Evolutionary conservation across 2,888 invertebrate species (phyloP).

Genomic region (Tetramorium bicarinatum): DNA sequence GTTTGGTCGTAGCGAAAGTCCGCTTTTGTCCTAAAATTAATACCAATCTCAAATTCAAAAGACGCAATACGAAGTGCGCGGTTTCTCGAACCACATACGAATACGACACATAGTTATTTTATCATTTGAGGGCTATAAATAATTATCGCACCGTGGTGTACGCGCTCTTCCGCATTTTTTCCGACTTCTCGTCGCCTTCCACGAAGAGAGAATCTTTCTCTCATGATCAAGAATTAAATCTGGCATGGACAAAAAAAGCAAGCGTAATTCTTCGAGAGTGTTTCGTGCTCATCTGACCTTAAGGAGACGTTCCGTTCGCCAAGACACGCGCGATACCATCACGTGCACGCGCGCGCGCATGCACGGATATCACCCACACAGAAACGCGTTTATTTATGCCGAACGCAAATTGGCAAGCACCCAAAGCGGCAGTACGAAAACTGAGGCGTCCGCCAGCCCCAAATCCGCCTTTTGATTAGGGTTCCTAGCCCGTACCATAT

Average conservation of each 20-base stretch:
- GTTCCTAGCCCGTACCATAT: constrained; percentile 62
- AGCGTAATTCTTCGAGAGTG: constrained; percentile 34
- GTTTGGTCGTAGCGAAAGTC: background rate
- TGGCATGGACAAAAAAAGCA: constrained; percentile 6
- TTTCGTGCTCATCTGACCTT: constrained; percentile 52
- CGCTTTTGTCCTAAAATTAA: background rate
- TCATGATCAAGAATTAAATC: constrained; percentile 39
- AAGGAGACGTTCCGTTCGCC: constrained; percentile 50
- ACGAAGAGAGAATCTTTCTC: constrained; percentile 34
- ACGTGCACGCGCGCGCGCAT: constrained; percentile 22
- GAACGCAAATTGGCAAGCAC: constrained; percentile 73
- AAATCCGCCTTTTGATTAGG: constrained; percentile 58
- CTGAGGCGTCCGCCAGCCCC: constrained; percentile 62
- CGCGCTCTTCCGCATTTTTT: constrained; percentile 48
- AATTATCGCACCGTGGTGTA: constrained; percentile 22
- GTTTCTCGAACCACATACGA: constrained; percentile 1
- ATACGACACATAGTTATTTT: constrained; percentile 41
- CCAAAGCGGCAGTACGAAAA: constrained; percentile 68
- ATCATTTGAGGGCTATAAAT: constrained; percentile 42
- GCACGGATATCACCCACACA: constrained; percentile 59
- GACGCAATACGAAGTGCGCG: constrained; percentile 36
- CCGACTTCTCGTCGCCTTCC: constrained; percentile 23
- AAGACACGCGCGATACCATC: constrained; percentile 34
- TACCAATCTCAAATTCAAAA: constrained; percentile 32
- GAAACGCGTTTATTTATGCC: constrained; percentile 78